Percentiles rank a stretch among this genome's conserved stretches.
Evolutionary conservation across 1,140 invertebrate genomes (phyloP).

Genomic region (Andrena cerasifolii): DNA sequence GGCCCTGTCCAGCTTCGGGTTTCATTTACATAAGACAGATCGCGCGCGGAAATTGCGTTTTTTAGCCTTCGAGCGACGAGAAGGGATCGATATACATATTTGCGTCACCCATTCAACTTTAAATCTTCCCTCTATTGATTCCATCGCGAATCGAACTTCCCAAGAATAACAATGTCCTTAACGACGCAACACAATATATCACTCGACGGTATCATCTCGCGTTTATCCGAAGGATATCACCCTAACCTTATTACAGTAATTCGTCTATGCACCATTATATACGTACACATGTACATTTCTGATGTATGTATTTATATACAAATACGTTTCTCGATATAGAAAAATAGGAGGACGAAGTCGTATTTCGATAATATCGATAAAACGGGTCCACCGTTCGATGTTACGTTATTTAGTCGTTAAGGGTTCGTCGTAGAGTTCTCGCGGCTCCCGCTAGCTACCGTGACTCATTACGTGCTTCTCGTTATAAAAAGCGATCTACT

Average conservation of each 20-base stretch:
- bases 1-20: background rate
- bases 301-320: constrained; percentile 17
- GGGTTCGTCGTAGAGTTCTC: constrained; percentile 1
- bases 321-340: constrained; percentile 18
- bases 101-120: background rate
- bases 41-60: background rate
- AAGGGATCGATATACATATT: background rate
- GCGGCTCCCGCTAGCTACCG: too few relatives aligned
- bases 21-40: too few relatives aligned
- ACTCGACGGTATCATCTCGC: too few relatives aligned
- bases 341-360: constrained; percentile 34
- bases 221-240: background rate
- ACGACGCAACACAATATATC: background rate
- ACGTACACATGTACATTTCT: constrained; percentile 10
- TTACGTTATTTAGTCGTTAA: constrained; percentile 2
- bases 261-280: constrained; percentile 14
- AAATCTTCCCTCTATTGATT: constrained; percentile 2
- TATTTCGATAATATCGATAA: background rate
- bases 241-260: background rate
- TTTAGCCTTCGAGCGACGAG: background rate
- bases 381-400: constrained; percentile 22
- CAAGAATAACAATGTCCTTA: too few relatives aligned
- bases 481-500: background rate
- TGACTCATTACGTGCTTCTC: background rate
- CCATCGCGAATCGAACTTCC: background rate